A percentile compares a stretch with the other conserved stretches of the same genome.
Conservation (phyloP, 1,140 invertebrate species). For the Drosophila seguyi region DNA sequence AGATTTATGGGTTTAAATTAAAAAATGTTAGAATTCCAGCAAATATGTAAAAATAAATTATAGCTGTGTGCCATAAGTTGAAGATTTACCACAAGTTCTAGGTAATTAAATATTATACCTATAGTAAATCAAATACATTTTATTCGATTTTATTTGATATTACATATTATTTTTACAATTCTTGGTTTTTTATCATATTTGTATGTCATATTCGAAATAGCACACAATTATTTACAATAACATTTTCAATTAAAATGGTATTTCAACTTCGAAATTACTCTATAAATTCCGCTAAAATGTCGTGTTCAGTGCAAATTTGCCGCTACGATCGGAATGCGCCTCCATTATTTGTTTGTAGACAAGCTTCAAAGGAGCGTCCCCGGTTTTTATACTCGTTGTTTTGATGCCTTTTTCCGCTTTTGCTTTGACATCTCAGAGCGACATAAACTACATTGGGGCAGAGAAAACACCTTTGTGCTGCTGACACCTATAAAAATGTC, state of each 20-base stretch:
- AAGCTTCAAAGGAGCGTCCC: constrained; percentile 51
- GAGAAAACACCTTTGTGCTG: constrained; percentile 75
- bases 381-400: constrained; percentile 54
- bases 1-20: neutral
- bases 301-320: constrained; percentile 12
- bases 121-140: neutral
- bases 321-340: constrained; percentile 19
- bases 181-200: neutral
- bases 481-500: constrained; percentile 68
- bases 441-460: constrained; percentile 36
- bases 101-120: neutral
- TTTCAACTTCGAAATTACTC: neutral
- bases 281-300: constrained; percentile 6
- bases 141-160: neutral
- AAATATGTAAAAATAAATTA: too few relatives aligned
- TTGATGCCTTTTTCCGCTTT: constrained; percentile 43
- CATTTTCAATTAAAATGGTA: neutral
- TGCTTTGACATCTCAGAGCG: constrained; percentile 70
- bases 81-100: neutral
- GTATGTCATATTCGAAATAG: neutral
- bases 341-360: constrained; percentile 63
- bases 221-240: neutral
- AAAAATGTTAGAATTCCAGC: too few relatives aligned
- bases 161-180: too few relatives aligned
- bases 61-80: too few relatives aligned